Evolutionary conservation across 2,888 invertebrate genomes (phyloP).

Genomic region (Pollenia angustigena): DNA sequence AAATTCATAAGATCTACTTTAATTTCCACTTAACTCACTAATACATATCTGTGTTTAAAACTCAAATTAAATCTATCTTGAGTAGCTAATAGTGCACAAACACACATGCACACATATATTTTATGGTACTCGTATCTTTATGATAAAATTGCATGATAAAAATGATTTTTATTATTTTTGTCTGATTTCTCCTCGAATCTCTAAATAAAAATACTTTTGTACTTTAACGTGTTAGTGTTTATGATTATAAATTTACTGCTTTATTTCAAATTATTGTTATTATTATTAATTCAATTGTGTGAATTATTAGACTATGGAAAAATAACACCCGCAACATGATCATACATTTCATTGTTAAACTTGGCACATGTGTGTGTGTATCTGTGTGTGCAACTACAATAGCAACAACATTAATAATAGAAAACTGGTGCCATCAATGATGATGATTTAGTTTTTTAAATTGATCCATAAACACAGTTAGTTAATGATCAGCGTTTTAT

Average conservation of each 20-base stretch:
- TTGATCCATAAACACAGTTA: constrained; percentile 58
- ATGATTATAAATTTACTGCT: background rate
- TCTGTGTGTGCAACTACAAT: background rate
- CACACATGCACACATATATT: no score
- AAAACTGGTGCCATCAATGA: constrained; percentile 9
- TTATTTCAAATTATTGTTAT: constrained; percentile 4
- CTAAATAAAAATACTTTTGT: background rate
- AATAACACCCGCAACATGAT: constrained; percentile 53
- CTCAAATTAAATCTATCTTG: background rate
- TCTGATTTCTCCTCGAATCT: constrained; percentile 27
- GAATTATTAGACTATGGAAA: constrained; percentile 64
- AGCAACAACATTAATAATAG: background rate
- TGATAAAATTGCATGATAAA: constrained; percentile 28
- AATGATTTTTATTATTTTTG: background rate
- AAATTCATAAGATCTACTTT: no score
- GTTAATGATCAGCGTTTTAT: constrained; percentile 27
- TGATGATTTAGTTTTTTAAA: constrained; percentile 35
- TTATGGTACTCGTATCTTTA: background rate
- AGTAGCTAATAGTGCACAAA: background rate
- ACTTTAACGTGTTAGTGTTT: background rate
- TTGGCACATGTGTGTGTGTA: background rate
- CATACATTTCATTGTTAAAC: constrained; percentile 36
- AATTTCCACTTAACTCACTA: background rate
- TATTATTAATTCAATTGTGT: constrained; percentile 49
- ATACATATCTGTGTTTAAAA: background rate